Evolutionary conservation across 2,113 vertebrate genomes (phyloP), one percentile per base, ranked within the genome.

Genomic region (Psettodes erumei): DNA sequence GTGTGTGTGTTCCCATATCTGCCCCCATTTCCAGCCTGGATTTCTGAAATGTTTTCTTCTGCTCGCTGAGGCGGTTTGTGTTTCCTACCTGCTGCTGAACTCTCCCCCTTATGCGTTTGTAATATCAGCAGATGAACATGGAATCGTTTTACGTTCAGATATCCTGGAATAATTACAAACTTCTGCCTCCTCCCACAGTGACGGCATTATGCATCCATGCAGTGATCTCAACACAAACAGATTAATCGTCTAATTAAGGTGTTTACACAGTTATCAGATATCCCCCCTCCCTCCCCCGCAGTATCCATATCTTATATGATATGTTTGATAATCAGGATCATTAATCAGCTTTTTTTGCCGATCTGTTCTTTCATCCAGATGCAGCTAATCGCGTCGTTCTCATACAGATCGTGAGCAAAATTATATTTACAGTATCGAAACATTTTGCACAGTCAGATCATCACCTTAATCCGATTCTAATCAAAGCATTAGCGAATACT

Each of bases 351-450:
- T 23, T 60, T 27, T 28, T 13, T 38, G 10, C n/a, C n/a, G 18
- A 21, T 71, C 18, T 71, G 38, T 71, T 56, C 61, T 74, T 35
- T 63, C 28, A 27, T 55, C 7, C 10, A 30, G 55, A 25, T 51
- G 40, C 27, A 43, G 10, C 35, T 67, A 51, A 68, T 68, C 43
- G 43, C 37, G 27, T 35, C 28, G 16, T 59, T 76, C 21, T n/a
- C 0, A 66, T 16, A 18, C 30, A 1, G 42, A 10, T 23, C 21
- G 18, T 43, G n/a, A 54, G 37, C 33, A 60, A 50, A 23, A 48
- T n/a, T 0, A 33, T 60, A 37, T 67, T 67, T 67, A 60, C 15
- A 45, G 7, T 8, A 13, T 42, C 1, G 42, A 35, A 55, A 40
- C 21, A 13, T 27, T 37, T 37, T 56, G 18, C 18, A 10, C 19